A percentile compares a stretch with the other conserved stretches of the same genome.
These are phyloP conservation scores for Macrobrachium rosenbergii DNA, from an alignment of 1,140 invertebrate species.

Conservation along the genomic window DNA sequence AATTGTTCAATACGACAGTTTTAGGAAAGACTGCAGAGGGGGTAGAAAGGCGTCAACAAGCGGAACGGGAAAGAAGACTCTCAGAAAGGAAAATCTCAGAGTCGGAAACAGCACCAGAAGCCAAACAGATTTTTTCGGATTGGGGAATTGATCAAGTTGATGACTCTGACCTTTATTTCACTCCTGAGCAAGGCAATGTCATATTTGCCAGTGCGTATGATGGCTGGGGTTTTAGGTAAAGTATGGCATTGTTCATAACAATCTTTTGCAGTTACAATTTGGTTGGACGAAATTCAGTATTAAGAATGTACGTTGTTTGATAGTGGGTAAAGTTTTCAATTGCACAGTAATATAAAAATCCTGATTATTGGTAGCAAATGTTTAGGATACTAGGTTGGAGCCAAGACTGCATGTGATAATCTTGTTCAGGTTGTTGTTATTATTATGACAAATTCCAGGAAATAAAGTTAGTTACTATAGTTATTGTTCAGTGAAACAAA, in stretches of 20 bases:
- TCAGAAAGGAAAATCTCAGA: conserved; percentile 67
- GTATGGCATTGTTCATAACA: not conserved
- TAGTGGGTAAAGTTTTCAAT: too few relatives aligned
- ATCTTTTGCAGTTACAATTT: not conserved
- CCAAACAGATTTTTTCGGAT: conserved; percentile 74
- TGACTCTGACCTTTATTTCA: conserved; percentile 91
- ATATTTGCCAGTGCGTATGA: conserved; percentile 96
- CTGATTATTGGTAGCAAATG: too few relatives aligned
- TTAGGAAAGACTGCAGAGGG: conserved; percentile 73
- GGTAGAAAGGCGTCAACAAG: conserved; percentile 66
- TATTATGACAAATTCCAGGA: too few relatives aligned
- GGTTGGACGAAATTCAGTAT: not conserved
- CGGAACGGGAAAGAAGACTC: conserved; percentile 50
- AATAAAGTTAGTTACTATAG: too few relatives aligned
- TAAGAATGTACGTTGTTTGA: too few relatives aligned
- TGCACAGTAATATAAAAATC: too few relatives aligned
- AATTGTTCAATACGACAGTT: conserved; percentile 83
- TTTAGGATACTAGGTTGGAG: too few relatives aligned
- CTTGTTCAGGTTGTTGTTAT: too few relatives aligned
- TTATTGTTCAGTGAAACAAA: too few relatives aligned
- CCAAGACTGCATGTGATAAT: too few relatives aligned
- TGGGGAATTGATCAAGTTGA: conserved; percentile 90
- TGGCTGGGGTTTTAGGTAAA: conserved; percentile 92
- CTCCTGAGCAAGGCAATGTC: conserved; percentile 94
- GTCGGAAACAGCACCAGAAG: conserved; percentile 62